Conservation (phyloP, 2,797 vertebrate species). For the Sebastes matsubarae region DNA sequence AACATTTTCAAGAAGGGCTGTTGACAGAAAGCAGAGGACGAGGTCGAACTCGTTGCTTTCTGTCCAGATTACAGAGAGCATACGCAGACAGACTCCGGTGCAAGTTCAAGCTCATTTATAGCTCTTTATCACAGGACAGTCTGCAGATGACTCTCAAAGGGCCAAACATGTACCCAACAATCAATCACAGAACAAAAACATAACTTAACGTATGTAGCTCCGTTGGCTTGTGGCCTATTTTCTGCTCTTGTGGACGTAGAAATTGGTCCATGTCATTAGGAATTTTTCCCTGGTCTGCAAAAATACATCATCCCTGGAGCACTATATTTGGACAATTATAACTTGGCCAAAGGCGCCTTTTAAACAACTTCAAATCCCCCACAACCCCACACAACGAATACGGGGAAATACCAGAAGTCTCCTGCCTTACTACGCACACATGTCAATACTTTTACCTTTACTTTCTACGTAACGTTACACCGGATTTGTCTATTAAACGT, state of each 20-base stretch:
- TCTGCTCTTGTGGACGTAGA: neutral
- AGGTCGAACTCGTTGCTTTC: constrained; percentile 10
- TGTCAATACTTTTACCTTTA: too few species aligned
- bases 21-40: neutral
- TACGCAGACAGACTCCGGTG: constrained; percentile 1
- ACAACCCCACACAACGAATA: too few species aligned
- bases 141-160: neutral
- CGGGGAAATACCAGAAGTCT: too few species aligned
- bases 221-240: neutral
- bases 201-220: neutral
- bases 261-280: neutral
- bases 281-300: too few species aligned
- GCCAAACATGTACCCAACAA: neutral
- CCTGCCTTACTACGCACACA: too few species aligned
- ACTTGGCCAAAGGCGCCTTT: accelerated
- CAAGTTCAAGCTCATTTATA: constrained; percentile 4
- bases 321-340: too few species aligned
- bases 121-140: neutral
- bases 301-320: too few species aligned
- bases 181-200: neutral
- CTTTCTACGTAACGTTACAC: too few species aligned
- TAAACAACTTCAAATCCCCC: too few species aligned
- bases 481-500: too few species aligned
- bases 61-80: constrained; percentile 23
- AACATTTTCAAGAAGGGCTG: neutral